Evolutionary conservation across 2,797 vertebrate species (phyloP), one percentile per base, ranked within the genome.

Genomic region (Odontamblyopus lacepedii): DNA sequence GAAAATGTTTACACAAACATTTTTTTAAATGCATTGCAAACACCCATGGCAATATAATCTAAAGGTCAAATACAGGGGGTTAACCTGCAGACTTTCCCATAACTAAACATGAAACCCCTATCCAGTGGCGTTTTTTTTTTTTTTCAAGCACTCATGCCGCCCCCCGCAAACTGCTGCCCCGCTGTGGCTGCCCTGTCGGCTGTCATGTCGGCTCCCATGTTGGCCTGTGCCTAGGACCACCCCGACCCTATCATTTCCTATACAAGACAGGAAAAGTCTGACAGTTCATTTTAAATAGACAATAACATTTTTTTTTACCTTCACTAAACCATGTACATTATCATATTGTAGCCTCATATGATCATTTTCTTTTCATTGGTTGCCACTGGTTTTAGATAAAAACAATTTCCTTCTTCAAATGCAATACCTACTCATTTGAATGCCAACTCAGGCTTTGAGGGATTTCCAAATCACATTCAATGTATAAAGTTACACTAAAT

Each of bases 1-100:
- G 23, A 77, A 18, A 27, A 67, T 64, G 53, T 48, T 76, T 7
- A 59, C 26, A 78, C 59, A 63, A 30, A 66, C 7, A 51, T 66
- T 66, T 50, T 50, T 66, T 11, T 29, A n/a, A 29, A 67, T 23
- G 27, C 16, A 53, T 35, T 53, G 32, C 50, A 32, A 53, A n/a
- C 27, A 53, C 50, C 3, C 48, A 60, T 0, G 11, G 11, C 55
- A 57, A 57, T 27, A 26, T 26, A 23, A 26, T 26, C 9, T 57
- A 12, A 26, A 30, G 27, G 13, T 30, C 27, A 18, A 30, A 29
- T 15, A 27, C 13, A 6, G 5, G 6, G 9, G 19, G 11, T 8
- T 57, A 57, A 59, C 57, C 57, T 29, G 57, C 57, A 59, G 4
- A 30, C 3, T 15, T 27, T 57, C 3, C 19, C 53, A 23, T 55